Evolutionary conservation across 1,140 invertebrate species (phyloP).

Genomic region (Euwallacea similis): DNA sequence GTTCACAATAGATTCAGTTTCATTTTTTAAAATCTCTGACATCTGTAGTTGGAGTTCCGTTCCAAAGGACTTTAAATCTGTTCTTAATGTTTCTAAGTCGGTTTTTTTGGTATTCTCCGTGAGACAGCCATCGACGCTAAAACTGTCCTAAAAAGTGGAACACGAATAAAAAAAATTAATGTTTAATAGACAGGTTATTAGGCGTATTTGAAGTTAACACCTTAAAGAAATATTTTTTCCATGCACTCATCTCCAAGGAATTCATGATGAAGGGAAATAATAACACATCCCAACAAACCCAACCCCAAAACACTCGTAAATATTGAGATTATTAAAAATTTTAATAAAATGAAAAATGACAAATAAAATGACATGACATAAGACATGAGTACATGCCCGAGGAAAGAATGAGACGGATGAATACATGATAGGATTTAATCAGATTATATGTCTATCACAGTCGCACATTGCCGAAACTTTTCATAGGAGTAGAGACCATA

Average conservation of each 20-base stretch:
- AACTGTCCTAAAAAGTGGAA: conserved; percentile 40
- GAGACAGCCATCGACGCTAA: conserved; percentile 45
- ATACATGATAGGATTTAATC: too few relatives aligned
- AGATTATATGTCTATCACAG: too few relatives aligned
- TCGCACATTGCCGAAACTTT: too few relatives aligned
- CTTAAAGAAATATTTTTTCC: background rate
- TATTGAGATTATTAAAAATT: too few relatives aligned
- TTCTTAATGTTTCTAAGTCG: conserved; percentile 46
- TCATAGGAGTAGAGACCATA: too few relatives aligned
- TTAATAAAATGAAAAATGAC: too few relatives aligned
- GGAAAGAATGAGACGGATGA: too few relatives aligned
- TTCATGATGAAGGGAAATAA: background rate
- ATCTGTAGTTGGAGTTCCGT: conserved; percentile 45
- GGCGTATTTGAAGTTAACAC: background rate
- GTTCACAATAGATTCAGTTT: conserved; percentile 50
- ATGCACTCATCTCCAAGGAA: background rate
- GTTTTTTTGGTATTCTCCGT: conserved; percentile 46
- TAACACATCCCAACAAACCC: too few relatives aligned
- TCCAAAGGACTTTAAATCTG: conserved; percentile 47
- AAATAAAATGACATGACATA: too few relatives aligned
- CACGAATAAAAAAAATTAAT: background rate
- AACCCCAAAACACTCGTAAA: too few relatives aligned
- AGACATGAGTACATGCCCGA: too few relatives aligned
- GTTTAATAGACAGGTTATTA: background rate
- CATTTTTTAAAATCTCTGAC: conserved; percentile 49